Percentiles rank a stretch among this genome's conserved stretches.
Conservation (phyloP, 2,797 vertebrate genomes). For the Fringilla coelebs region DNA sequence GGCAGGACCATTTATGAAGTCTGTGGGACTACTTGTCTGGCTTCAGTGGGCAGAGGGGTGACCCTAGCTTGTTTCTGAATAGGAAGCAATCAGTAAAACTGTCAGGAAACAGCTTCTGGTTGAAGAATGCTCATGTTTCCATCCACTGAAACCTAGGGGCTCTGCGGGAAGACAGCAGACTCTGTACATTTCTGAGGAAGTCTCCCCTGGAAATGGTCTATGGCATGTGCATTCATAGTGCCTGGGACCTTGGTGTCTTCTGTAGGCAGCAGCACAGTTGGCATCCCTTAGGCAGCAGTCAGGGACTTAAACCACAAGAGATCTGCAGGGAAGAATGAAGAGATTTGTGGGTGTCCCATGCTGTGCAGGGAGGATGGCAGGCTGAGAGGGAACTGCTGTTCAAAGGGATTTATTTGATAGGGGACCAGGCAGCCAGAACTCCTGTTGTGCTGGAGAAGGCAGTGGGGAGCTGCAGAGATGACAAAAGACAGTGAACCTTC, state of each 20-base stretch:
- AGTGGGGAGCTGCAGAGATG: neutral
- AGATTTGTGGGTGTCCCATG: neutral
- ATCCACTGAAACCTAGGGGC: neutral
- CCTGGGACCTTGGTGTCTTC: neutral
- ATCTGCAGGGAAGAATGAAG: neutral
- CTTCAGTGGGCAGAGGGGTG: neutral
- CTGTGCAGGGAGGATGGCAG: neutral
- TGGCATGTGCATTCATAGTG: accelerated
- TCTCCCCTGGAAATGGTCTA: neutral
- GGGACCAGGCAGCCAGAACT: neutral
- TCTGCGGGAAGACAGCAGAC: neutral
- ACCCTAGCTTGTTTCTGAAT: neutral
- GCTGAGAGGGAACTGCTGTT: neutral
- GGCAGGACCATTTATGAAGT: neutral
- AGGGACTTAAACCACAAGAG: neutral
- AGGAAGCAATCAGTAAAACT: neutral
- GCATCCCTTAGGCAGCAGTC: neutral
- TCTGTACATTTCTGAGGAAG: neutral
- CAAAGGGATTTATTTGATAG: neutral
- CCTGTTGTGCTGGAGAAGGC: neutral
- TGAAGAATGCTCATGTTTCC: neutral
- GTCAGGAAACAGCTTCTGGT: neutral
- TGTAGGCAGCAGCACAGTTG: neutral
- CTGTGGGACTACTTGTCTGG: neutral
- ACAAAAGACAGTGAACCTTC: neutral